Percentiles rank a stretch among this genome's conserved stretches.
Evolutionary conservation across 2,113 vertebrate genomes (phyloP).

Genomic region (Seriola dumerili): DNA sequence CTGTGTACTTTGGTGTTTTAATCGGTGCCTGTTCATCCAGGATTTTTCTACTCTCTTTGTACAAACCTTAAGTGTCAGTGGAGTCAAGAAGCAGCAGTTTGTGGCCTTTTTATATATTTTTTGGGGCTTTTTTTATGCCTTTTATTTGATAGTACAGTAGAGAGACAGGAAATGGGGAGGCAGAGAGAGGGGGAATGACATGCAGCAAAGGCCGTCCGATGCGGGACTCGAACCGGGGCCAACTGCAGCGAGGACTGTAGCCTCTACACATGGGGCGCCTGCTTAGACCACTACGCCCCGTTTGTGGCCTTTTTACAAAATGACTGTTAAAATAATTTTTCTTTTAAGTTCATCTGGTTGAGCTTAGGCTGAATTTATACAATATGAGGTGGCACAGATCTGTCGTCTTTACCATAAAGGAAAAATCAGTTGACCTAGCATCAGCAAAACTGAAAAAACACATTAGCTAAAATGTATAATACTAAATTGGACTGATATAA

Average conservation of each 20-base stretch:
- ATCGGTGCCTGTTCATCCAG: constrained; percentile 25
- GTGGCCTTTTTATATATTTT: constrained; percentile 65
- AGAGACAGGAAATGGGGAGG: no score
- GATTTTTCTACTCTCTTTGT: constrained; percentile 64
- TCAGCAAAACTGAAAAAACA: background rate
- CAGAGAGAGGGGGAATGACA: no score
- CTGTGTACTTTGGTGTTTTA: constrained; percentile 44
- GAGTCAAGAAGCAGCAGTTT: constrained; percentile 31
- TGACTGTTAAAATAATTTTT: constrained; percentile 67
- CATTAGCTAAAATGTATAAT: background rate
- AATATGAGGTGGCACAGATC: background rate
- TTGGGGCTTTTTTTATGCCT: no score
- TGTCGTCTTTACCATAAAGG: background rate
- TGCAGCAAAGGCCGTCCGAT: no score
- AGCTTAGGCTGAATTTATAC: constrained; percentile 60
- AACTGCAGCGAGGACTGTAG: no score
- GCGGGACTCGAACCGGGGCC: no score
- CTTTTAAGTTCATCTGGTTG: constrained; percentile 19
- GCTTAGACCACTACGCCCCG: background rate
- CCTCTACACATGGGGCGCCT: no score
- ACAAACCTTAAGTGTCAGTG: constrained; percentile 28
- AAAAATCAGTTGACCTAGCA: background rate
- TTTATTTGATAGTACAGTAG: no score
- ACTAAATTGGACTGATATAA: no score
- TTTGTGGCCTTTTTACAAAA: constrained; percentile 69